Base-by-base conservation (phyloP, 2,888 invertebrate genomes). In the Synanthedon andrenaeformis region DNA sequence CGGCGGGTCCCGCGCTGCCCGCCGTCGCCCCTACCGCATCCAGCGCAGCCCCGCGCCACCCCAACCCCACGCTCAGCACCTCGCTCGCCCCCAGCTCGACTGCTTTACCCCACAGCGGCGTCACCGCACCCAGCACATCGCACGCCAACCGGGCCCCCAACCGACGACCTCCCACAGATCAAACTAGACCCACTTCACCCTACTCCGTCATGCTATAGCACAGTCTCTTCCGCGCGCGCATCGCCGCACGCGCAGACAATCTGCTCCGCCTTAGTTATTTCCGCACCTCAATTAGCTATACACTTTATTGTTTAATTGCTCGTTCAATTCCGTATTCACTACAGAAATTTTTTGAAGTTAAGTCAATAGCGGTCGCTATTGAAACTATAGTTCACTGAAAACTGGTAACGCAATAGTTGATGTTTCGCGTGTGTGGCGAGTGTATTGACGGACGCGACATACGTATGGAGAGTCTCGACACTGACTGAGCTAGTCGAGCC, bases 1-100 rank as follows among this genome's bases (percentile, higher is more conserved):
- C 84, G 69, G 84, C 76, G 74, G 79, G 74, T 66, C 75, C 74
- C 66, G 68, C 70, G 67, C 70, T 73, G 66, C 74, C 74, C 67
- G 65, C 63, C 67, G 68, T 70, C 61, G 62, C 64, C 60, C 60
- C 58, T 52, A 52, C 55, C 48, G 51, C 54, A 52, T 53, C 67
- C 61, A 59, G 66, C 64, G 62, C 64, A 57, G 57, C 54, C 50
- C 58, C 54, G 60, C 63, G 62, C 64, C 66, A 65, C 67, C 68
- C 70, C 74, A 60, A 72, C 74, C 58, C 76, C 68, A 74, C 63
- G 68, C 56, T 54, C 64, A 70, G 63, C 70, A 72, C 74, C 66
- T 72, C 77, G 69, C 76, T 71, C 62, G 75, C 76, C 68, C 77
- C 81, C 79, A 76, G 77, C 71, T 65, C 74, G 74, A 62, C 64